These are phyloP conservation scores for Myioborus miniatus DNA, from an alignment of 2,797 vertebrate genomes.

Conservation along the genomic window DNA sequence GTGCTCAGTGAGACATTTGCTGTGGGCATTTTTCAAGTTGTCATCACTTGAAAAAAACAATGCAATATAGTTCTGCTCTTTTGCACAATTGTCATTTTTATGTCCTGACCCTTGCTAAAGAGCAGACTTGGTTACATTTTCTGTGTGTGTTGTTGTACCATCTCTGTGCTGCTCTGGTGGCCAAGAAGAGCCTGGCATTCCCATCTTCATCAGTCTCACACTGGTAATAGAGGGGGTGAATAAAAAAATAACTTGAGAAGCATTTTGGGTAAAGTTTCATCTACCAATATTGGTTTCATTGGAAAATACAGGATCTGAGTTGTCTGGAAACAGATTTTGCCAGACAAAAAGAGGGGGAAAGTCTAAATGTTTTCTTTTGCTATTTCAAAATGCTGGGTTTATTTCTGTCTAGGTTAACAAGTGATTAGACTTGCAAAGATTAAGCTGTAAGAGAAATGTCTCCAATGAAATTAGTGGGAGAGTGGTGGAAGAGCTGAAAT, in stretches of 20 bases:
- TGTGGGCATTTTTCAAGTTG: neutral
- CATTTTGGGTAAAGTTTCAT: neutral
- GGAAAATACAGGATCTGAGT: neutral
- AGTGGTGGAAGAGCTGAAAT: neutral
- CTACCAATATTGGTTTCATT: neutral
- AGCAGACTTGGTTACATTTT: neutral
- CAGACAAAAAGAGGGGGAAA: neutral
- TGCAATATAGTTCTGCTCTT: neutral
- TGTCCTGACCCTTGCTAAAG: neutral
- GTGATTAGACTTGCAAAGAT: neutral
- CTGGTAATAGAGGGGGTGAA: neutral
- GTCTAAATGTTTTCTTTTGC: neutral
- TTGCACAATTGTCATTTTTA: neutral
- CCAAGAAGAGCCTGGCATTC: neutral
- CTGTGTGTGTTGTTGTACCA: fast-evolving
- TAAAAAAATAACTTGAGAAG: neutral
- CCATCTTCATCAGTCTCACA: neutral
- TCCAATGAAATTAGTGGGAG: neutral
- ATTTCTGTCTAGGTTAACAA: neutral
- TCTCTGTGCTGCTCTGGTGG: neutral
- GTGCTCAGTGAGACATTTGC: neutral
- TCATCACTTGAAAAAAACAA: neutral
- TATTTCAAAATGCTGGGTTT: neutral
- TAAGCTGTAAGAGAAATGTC: neutral
- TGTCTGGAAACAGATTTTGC: neutral